phyloP scores from a whole-genome alignment of 1,140 invertebrate species.

The Akabosia matsudoensis region DNA sequence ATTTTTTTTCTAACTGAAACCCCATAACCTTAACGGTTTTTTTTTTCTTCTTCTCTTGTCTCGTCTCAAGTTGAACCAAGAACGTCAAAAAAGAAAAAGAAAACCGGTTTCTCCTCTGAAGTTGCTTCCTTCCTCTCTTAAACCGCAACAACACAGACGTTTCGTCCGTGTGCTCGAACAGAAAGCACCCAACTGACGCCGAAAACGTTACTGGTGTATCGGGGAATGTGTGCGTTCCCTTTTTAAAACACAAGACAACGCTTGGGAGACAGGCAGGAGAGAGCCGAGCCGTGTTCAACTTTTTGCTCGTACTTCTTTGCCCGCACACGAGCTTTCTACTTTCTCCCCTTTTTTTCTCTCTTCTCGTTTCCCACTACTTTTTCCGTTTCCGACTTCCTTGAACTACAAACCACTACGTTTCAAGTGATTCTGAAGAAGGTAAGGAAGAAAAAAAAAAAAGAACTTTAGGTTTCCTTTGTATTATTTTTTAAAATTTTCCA shows the following conservation, averaged over 20 bases:
- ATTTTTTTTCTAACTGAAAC: not conserved
- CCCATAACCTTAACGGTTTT: too few relatives aligned
- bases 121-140: not conserved
- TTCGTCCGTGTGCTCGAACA: constrained; percentile 10
- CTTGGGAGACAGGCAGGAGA: not conserved
- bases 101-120: not conserved
- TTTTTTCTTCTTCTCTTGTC: too few relatives aligned
- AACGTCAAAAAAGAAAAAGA: not conserved
- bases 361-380: too few relatives aligned
- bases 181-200: constrained; percentile 12
- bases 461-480: too few relatives aligned
- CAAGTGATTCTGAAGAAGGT: too few relatives aligned
- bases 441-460: too few relatives aligned
- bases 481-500: too few relatives aligned
- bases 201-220: not conserved
- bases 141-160: too few relatives aligned
- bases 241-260: not conserved
- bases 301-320: too few relatives aligned
- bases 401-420: too few relatives aligned
- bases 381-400: too few relatives aligned
- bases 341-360: too few relatives aligned
- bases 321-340: not conserved
- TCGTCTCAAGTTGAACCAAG: not conserved
- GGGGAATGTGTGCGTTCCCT: not conserved
- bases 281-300: not conserved